Conservation (phyloP, 2,113 vertebrate species). For the Bucco capensis region DNA sequence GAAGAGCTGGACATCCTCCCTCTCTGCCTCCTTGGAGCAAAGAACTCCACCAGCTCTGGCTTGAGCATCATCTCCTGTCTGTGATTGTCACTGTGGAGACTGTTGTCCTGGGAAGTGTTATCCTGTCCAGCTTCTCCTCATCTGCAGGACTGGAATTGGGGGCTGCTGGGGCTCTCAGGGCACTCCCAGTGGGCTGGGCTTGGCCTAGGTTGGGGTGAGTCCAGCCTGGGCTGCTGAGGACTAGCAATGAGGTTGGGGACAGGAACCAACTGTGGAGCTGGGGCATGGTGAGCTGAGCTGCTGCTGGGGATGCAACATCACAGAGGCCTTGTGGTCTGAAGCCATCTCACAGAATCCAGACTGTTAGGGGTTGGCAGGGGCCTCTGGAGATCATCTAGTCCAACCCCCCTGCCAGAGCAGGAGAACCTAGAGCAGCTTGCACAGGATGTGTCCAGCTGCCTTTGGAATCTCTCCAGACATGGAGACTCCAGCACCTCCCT, state of each 20-base stretch:
- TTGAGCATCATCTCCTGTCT: not conserved
- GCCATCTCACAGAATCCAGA: no score
- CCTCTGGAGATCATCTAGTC: no score
- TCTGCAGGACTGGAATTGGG: not conserved
- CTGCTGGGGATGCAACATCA: fast-evolving
- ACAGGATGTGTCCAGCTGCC: no score
- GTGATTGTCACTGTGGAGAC: not conserved
- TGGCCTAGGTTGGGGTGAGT: not conserved
- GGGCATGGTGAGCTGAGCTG: not conserved
- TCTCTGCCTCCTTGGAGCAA: not conserved
- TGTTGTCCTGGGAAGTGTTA: no score
- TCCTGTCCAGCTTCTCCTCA: not conserved
- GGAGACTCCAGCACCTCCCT: no score
- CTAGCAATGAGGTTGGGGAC: fast-evolving
- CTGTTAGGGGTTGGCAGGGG: no score
- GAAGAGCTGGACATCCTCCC: not conserved
- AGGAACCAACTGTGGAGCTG: not conserved
- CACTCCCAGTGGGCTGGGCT: fast-evolving
- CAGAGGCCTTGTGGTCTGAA: fast-evolving
- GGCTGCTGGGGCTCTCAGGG: not conserved
- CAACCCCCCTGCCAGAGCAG: no score
- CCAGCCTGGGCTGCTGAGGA: not conserved
- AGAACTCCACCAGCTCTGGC: not conserved
- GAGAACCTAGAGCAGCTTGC: no score
- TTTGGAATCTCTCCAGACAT: no score